Evolutionary conservation across 2,888 invertebrate genomes (phyloP).

Genomic region (Cordilura impudica): DNA sequence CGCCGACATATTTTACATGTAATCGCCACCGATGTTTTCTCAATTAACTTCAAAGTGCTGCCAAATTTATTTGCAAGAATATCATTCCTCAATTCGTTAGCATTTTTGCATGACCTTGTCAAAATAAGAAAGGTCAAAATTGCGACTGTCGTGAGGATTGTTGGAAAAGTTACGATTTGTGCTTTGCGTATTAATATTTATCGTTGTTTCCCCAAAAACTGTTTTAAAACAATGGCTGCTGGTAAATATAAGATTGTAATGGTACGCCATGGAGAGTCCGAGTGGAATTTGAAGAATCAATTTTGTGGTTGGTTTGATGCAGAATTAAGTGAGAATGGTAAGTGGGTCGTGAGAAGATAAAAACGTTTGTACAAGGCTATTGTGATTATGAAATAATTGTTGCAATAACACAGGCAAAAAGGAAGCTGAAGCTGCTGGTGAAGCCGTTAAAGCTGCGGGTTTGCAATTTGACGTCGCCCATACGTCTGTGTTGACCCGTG

Average conservation of each 20-base stretch:
- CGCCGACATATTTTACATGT: no score
- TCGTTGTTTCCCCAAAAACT: slow-evolving; percentile 5
- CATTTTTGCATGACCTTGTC: slow-evolving; percentile 67
- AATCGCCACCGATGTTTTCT: no score
- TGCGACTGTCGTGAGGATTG: slow-evolving; percentile 22
- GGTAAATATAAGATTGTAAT: slow-evolving; percentile 84
- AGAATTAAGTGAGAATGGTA: slow-evolving; percentile 84
- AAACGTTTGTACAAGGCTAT: not conserved
- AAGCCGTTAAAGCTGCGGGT: slow-evolving; percentile 86
- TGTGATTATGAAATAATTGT: slow-evolving; percentile 43
- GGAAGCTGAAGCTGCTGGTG: slow-evolving; percentile 82
- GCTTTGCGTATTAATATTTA: not conserved
- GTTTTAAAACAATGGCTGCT: slow-evolving; percentile 70
- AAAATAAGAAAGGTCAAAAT: slow-evolving; percentile 68
- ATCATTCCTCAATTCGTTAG: not conserved
- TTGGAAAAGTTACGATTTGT: not conserved
- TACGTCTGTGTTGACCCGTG: slow-evolving; percentile 89
- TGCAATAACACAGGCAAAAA: slow-evolving; percentile 69
- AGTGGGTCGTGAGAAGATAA: slow-evolving; percentile 56
- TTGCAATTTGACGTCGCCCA: slow-evolving; percentile 89
- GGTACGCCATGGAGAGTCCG: slow-evolving; percentile 87
- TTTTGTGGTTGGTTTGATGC: slow-evolving; percentile 88
- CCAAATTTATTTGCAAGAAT: slow-evolving; percentile 8
- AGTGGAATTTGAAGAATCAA: slow-evolving; percentile 87
- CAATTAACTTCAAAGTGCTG: slow-evolving; percentile 41